Base-by-base conservation (phyloP, 2,888 invertebrate genomes). In the Ischnura elegans region DNA sequence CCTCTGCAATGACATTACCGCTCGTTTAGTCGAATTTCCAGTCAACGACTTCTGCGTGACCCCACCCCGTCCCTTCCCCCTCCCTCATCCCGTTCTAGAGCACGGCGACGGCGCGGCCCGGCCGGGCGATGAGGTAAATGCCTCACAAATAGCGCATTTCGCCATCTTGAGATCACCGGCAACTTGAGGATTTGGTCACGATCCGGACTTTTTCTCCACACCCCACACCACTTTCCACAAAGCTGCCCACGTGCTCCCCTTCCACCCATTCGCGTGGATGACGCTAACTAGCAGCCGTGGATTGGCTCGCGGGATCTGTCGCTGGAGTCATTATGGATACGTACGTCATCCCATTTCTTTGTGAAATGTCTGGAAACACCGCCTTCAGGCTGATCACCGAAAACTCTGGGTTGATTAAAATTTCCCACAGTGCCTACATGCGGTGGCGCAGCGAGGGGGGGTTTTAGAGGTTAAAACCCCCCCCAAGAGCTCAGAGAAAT, bases 91-190 rank as follows among this genome's bases (percentile, higher is more conserved):
- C 13, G 13, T 6, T 16, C 6, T 36, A 0, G 29, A 13, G 13
- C 76, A 0, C n/a, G 10, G 10, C 76, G 2, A 8, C 6, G 16
- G 29, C 76, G 25, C 10, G 1, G n/a, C 10, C 21, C 29, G 16
- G 76, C 36, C 76, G 36, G 29, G 29, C 76, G 76, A 76, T 76
- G 76, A 76, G 76, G 76, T 76, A 76, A 76, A 76, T 76, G 76
- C 76, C 76, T 16, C 76, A 76, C 76, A 76, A 76, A 76, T 76
- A 76, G 76, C 76, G 76, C 76, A 29, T 76, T 76, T 76, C 76
- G 36, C 76, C 76, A 76, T 76, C 76, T 76, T 76, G 76, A 76
- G 76, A 76, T 76, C 76, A 76, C 76, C 76, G 76, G 13, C 4
- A 13, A 29, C 76, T 36, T 36, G 76, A 36, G 3, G 76, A 76